Evolutionary conservation across 2,797 vertebrate genomes (phyloP), one percentile per base, ranked within the genome.

Genomic region (Gallinago stenura): DNA sequence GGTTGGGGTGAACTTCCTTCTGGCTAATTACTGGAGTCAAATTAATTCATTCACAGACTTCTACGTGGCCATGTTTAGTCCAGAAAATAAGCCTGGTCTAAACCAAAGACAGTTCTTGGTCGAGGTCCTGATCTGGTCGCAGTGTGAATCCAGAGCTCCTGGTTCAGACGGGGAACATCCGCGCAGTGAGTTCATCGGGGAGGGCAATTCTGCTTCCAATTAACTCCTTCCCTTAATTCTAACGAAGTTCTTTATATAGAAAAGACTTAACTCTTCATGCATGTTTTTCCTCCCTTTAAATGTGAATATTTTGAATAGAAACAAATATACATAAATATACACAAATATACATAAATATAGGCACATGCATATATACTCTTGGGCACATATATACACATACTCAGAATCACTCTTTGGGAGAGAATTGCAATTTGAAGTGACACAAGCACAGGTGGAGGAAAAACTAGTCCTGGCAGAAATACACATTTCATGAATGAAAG

Each of bases 131-230:
- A 20, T 24, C 33, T 3, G 3, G 14, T 50, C 4, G 0, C 2
- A 0, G 20, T 2, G 46, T 18, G 68, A 58, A 26, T 13, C 45
- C 3, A 2, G 14, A 33, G 6, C 19, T 50, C 37, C 12, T 3
- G 19, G n/a, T 31, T 83, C 66, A n/a, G 16, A 35, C 0, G 1
- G 37, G 33, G 51, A 84, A 6, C 3, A 1, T 17, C 1, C 0
- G 4, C 2, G 1, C 2, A 3, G 46, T 8, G 21, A n/a, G 25
- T 50, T 48, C 37, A 15, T 3, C 1, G 0, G 77, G 53, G 54
- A 65, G 20, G 35, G 15, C 30, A 61, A 22, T 10, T 68, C 61
- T 69, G 58, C 17, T 45, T 62, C 45, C 41, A 45, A 18, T 37
- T 26, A 28, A 31, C 15, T 54, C 64, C 64, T 78, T 37, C 35